A percentile compares a stretch with the other conserved stretches of the same genome.
Conservation (phyloP, 1,140 invertebrate species). For the Heliconius hewitsoni region DNA sequence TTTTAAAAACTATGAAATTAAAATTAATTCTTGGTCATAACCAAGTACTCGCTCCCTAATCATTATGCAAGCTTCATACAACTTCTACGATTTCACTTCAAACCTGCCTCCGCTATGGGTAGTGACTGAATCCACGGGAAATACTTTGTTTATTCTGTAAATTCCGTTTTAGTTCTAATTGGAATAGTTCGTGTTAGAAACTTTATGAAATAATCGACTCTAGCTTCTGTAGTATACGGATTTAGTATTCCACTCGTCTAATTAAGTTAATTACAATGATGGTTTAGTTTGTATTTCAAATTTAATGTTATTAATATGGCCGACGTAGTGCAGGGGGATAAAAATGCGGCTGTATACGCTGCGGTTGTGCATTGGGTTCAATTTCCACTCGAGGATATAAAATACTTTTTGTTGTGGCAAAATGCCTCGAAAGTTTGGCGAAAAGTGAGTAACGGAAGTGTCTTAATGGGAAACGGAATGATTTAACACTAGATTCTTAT, state of each 20-base stretch:
- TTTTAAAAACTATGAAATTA: too few species aligned
- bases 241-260: background rate
- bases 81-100: constrained; percentile 37
- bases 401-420: too few species aligned
- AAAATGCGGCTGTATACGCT: too few species aligned
- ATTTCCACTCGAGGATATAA: too few species aligned
- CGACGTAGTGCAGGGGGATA: too few species aligned
- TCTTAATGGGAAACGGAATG: too few species aligned
- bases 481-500: too few species aligned
- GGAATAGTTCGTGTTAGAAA: constrained; percentile 47
- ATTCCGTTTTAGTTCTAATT: constrained; percentile 53
- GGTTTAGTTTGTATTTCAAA: background rate
- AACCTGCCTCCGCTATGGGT: constrained; percentile 32
- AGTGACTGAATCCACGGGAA: constrained; percentile 47
- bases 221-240: background rate
- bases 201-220: constrained; percentile 9
- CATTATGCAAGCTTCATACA: constrained; percentile 28
- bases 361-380: too few species aligned
- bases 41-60: background rate
- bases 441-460: too few species aligned
- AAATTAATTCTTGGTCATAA: too few species aligned
- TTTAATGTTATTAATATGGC: too few species aligned
- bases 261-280: background rate
- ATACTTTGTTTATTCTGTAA: constrained; percentile 45
- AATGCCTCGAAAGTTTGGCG: too few species aligned